These are phyloP conservation scores for Tolypeutes matacus DNA, from an alignment of 2,797 vertebrate species.

Conservation along the genomic window DNA sequence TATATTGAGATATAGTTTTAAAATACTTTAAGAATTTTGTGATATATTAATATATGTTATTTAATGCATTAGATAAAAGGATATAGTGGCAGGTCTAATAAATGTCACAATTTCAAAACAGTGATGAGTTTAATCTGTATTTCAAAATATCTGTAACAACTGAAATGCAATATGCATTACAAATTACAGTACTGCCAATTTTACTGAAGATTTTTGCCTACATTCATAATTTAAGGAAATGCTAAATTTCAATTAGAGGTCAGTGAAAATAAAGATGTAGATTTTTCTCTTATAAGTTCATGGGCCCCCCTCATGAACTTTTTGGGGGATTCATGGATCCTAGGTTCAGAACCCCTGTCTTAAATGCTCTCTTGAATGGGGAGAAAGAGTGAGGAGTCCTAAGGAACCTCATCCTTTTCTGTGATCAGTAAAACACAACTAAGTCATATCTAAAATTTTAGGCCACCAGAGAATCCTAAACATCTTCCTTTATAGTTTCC, in stretches of 20 bases:
- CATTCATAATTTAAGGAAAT: conserved; percentile 44
- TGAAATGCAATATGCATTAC: background rate
- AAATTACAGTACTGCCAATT: background rate
- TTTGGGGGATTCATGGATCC: background rate
- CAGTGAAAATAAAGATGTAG: conserved; percentile 44
- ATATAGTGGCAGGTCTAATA: background rate
- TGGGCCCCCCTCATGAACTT: background rate
- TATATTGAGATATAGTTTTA: conserved; percentile 35
- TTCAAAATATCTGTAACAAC: conserved; percentile 9
- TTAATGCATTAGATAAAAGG: conserved; percentile 51
- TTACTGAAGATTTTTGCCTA: conserved; percentile 17
- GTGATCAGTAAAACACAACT: conserved; percentile 40
- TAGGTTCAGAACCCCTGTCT: background rate
- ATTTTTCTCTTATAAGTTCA: conserved; percentile 26
- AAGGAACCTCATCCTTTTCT: background rate
- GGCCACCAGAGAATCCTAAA: conserved; percentile 1
- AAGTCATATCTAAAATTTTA: conserved; percentile 32
- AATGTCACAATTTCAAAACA: conserved; percentile 45
- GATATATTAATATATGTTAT: background rate
- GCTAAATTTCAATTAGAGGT: conserved; percentile 33
- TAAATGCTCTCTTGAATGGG: background rate
- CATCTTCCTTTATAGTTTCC: conserved; percentile 3
- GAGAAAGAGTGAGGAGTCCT: background rate
- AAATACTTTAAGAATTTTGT: background rate
- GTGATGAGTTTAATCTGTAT: background rate